A percentile compares a stretch with the other conserved stretches of the same genome.
Evolutionary conservation across 2,797 vertebrate genomes (phyloP).

Genomic region (Apodemus agrarius): DNA sequence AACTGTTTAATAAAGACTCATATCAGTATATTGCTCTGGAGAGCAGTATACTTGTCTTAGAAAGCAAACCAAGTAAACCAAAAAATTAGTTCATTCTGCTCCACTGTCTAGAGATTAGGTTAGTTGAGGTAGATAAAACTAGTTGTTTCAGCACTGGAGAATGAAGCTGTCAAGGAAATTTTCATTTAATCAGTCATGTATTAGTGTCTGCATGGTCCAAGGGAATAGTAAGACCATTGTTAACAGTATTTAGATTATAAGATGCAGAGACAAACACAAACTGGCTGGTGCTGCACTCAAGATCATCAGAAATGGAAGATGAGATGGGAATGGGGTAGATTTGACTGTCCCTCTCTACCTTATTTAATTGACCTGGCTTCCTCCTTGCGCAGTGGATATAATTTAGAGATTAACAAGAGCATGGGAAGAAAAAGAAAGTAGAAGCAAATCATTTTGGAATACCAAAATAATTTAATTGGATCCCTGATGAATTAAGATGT

Average conservation of each 20-base stretch:
- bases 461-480: constrained; percentile 80
- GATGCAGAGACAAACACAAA: not conserved
- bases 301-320: not conserved
- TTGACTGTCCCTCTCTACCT: constrained; percentile 35
- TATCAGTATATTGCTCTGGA: not conserved
- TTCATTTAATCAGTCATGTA: not conserved
- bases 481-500: constrained; percentile 76
- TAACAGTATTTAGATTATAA: constrained; percentile 20
- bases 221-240: not conserved
- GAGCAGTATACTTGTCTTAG: constrained; percentile 28
- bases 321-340: constrained; percentile 17
- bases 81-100: constrained; percentile 23
- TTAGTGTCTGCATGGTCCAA: not conserved
- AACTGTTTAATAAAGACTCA: not conserved
- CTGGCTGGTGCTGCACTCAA: constrained; percentile 26
- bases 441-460: constrained; percentile 73
- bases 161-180: constrained; percentile 40
- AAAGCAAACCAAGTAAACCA: constrained; percentile 44
- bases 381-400: constrained; percentile 31
- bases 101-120: not conserved
- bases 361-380: constrained; percentile 61
- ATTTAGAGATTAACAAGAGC: constrained; percentile 49
- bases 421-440: constrained; percentile 49
- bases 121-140: not conserved
- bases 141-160: not conserved